Conservation (phyloP, 2,797 vertebrate species). For the Clarias fuscus region DNA sequence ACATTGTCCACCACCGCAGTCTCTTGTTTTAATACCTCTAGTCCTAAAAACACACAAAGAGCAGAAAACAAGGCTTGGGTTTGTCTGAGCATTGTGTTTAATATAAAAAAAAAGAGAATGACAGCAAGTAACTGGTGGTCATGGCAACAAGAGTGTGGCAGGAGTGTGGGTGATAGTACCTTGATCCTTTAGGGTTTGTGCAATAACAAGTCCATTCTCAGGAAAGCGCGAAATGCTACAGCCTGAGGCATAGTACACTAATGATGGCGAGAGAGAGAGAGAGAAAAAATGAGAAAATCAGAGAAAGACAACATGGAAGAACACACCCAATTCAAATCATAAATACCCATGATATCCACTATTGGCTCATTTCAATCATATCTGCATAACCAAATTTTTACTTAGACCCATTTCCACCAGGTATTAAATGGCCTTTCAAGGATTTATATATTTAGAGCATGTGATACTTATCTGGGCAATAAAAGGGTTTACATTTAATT, state of each 20-base stretch:
- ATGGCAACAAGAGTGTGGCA: slow-evolving; percentile 45
- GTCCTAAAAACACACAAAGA: slow-evolving; percentile 72
- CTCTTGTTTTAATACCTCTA: slow-evolving; percentile 97
- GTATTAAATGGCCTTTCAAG: background rate
- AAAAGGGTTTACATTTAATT: background rate
- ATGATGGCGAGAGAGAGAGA: slow-evolving; percentile 16
- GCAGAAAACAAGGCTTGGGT: slow-evolving; percentile 12
- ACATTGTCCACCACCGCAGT: slow-evolving; percentile 88
- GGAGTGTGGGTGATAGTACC: slow-evolving; percentile 71
- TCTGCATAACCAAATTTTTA: background rate
- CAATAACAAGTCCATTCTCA: slow-evolving; percentile 93
- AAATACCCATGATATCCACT: background rate
- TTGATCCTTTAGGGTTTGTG: slow-evolving; percentile 97
- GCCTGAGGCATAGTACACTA: slow-evolving; percentile 98
- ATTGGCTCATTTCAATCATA: background rate
- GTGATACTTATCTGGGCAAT: background rate
- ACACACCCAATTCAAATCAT: background rate
- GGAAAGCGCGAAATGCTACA: slow-evolving; percentile 97
- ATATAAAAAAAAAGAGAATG: slow-evolving; percentile 8
- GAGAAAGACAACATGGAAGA: background rate
- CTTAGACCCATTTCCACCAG: background rate
- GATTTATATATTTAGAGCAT: background rate
- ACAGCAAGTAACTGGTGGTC: slow-evolving; percentile 32
- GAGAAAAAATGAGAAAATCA: slow-evolving; percentile 27
- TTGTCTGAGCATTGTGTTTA: background rate